Evolutionary conservation across 2,113 vertebrate genomes (phyloP).

Genomic region (Hiodon alosoides): DNA sequence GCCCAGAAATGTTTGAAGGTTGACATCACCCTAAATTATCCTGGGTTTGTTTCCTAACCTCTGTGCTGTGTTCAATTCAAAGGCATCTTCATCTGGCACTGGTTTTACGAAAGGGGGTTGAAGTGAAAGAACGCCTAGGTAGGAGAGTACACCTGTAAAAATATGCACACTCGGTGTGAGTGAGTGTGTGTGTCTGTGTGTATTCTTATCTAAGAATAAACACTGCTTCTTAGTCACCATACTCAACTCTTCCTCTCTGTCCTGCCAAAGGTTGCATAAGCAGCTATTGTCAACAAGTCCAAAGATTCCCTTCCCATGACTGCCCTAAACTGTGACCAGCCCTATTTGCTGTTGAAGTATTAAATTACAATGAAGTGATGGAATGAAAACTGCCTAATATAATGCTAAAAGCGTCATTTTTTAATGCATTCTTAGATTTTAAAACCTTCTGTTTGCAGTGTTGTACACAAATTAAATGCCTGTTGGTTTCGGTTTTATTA

Average conservation of each 20-base stretch:
- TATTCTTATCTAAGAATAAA: constrained; percentile 1
- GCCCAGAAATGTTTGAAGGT: not conserved
- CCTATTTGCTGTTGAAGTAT: not conserved
- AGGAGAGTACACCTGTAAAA: not conserved
- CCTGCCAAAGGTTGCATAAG: not conserved
- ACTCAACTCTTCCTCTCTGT: not conserved
- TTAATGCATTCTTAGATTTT: too few species aligned
- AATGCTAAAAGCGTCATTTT: too few species aligned
- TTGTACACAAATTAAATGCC: too few species aligned
- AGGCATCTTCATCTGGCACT: not conserved
- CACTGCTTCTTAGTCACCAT: too few species aligned
- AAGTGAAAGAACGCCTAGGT: not conserved
- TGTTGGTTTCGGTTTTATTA: too few species aligned
- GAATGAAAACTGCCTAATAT: too few species aligned
- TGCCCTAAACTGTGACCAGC: not conserved
- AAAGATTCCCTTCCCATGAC: not conserved
- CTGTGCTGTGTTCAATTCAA: not conserved
- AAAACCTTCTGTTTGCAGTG: too few species aligned
- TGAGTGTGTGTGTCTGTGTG: not conserved
- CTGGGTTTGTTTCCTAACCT: not conserved
- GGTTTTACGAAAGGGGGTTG: not conserved
- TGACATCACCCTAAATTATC: not conserved
- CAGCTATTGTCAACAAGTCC: constrained; percentile 16
- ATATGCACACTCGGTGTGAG: not conserved
- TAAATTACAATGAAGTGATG: not conserved